A percentile compares a stretch with the other conserved stretches of the same genome.
These are phyloP conservation scores for Dascyllus trimaculatus DNA, from an alignment of 2,113 vertebrate species.

Conservation along the genomic window DNA sequence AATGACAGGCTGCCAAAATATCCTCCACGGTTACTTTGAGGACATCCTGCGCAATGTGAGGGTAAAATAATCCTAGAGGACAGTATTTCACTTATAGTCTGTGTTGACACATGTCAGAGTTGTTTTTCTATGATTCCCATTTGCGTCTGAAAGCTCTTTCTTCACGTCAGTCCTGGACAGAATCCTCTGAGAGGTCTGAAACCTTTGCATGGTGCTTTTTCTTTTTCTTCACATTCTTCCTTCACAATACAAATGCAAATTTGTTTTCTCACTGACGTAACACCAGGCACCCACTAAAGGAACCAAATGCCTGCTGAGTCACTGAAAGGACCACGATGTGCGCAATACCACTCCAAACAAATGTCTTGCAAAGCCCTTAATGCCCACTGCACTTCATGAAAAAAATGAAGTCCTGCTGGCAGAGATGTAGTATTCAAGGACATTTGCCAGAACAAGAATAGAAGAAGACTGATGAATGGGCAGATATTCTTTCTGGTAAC, in stretches of 20 bases:
- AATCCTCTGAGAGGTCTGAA: slow-evolving; percentile 18
- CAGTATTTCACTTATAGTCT: too few species aligned
- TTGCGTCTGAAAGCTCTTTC: slow-evolving; percentile 40
- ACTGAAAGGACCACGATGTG: slow-evolving; percentile 25
- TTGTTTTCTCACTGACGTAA: slow-evolving; percentile 32
- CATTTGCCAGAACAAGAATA: slow-evolving; percentile 2
- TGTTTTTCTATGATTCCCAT: not conserved
- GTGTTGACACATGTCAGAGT: too few species aligned
- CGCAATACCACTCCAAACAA: slow-evolving; percentile 20
- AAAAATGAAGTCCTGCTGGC: slow-evolving; percentile 29
- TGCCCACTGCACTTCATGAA: slow-evolving; percentile 10
- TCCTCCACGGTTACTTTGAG: too few species aligned
- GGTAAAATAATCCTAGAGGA: too few species aligned
- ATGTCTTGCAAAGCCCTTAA: slow-evolving; percentile 37
- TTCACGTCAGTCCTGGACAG: slow-evolving; percentile 15
- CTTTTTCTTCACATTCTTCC: not conserved
- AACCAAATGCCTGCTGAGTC: slow-evolving; percentile 53
- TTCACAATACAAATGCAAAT: slow-evolving; percentile 64
- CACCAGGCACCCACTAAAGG: slow-evolving; percentile 32
- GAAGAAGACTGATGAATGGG: too few species aligned
- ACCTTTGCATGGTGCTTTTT: not conserved
- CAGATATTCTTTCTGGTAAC: not conserved
- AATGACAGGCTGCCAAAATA: too few species aligned
- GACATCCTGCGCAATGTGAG: too few species aligned
- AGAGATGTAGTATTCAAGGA: not conserved